These are phyloP conservation scores for Campoletis raptor DNA, from an alignment of 2,888 invertebrate genomes.

Conservation along the genomic window DNA sequence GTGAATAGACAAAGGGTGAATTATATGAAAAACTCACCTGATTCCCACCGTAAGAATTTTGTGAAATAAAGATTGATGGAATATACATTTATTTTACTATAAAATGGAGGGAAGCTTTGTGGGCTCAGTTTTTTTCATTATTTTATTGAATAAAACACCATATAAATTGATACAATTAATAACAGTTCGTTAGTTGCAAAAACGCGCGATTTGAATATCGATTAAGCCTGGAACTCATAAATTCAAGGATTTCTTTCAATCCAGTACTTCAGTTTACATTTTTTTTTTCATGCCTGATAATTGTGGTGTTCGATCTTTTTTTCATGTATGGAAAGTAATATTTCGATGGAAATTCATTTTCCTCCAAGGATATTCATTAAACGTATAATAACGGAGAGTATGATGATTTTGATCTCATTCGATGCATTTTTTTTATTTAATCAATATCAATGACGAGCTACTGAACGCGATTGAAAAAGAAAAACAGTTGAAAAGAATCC, in stretches of 20 bases:
- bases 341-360: neutral
- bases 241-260: neutral
- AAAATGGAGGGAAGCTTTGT: neutral
- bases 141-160: no score
- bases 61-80: neutral
- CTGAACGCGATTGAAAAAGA: neutral
- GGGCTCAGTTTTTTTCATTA: neutral
- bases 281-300: neutral
- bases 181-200: neutral
- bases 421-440: neutral
- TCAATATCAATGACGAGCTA: neutral
- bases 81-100: neutral
- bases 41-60: neutral
- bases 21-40: neutral
- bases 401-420: neutral
- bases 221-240: neutral
- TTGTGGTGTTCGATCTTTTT: neutral
- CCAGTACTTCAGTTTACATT: neutral
- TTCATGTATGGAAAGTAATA: neutral
- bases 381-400: neutral
- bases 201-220: neutral
- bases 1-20: neutral
- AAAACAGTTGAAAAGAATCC: constrained; percentile 4
- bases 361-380: neutral
- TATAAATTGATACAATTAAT: no score